Conservation (phyloP, 1,140 invertebrate genomes). For the Hetaerina americana region DNA sequence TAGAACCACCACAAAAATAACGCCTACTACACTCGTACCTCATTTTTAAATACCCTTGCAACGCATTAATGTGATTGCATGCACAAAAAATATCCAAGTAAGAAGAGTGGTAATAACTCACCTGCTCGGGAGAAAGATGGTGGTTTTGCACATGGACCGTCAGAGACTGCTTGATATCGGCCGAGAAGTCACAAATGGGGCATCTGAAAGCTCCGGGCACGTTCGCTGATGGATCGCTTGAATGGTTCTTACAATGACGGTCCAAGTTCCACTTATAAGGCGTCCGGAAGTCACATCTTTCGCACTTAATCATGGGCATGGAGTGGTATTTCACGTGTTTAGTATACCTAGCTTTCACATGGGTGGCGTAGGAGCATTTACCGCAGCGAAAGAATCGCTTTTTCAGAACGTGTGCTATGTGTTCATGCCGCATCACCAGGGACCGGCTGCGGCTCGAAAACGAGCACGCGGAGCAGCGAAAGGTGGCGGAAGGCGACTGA, state of each 20-base stretch:
- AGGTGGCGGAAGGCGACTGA: conserved; percentile 4
- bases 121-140: conserved; percentile 52
- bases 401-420: conserved; percentile 28
- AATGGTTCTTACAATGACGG: conserved; percentile 82
- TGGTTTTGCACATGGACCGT: conserved; percentile 86
- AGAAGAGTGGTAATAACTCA: too few species aligned
- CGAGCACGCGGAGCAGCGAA: conserved; percentile 26
- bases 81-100: too few species aligned
- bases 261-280: conserved; percentile 90
- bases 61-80: too few species aligned
- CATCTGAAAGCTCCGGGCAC: conserved; percentile 59
- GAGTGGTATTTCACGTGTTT: conserved; percentile 91
- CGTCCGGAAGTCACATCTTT: conserved; percentile 82
- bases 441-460: conserved; percentile 26
- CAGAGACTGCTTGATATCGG: conserved; percentile 81
- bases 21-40: too few species aligned
- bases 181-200: conserved; percentile 78
- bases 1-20: too few species aligned
- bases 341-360: conserved; percentile 76
- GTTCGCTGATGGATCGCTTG: conserved; percentile 34
- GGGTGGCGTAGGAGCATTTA: conserved; percentile 81
- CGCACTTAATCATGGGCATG: conserved; percentile 87
- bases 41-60: too few species aligned
- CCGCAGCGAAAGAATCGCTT: conserved; percentile 64
- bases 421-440: conserved; percentile 33